These are phyloP conservation scores for Pseudomyrmex sp. DNA, from an alignment of 1,140 invertebrate genomes.

Conservation along the genomic window DNA sequence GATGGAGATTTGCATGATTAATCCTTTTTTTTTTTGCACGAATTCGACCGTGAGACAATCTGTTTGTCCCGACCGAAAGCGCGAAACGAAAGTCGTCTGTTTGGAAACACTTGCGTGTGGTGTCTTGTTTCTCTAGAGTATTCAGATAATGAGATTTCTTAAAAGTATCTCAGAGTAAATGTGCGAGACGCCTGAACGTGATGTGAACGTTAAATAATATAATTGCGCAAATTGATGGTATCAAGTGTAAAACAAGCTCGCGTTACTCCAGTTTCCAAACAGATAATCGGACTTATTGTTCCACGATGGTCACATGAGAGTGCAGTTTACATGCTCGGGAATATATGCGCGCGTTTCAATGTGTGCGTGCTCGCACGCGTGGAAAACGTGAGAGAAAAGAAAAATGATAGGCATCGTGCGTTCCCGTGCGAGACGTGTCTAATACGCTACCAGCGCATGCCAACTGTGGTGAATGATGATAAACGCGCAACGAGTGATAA, in stretches of 20 bases:
- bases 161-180: neutral
- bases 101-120: neutral
- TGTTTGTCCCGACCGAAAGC: neutral
- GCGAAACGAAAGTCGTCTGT: neutral
- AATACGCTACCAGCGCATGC: constrained; percentile 25
- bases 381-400: constrained; percentile 43
- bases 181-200: neutral
- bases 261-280: constrained; percentile 37
- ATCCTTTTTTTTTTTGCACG: neutral
- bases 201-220: constrained; percentile 1
- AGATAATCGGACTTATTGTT: constrained; percentile 28
- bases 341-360: neutral
- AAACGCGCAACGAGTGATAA: constrained; percentile 67
- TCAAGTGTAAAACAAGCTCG: constrained; percentile 24
- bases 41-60: neutral
- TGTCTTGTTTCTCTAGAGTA: too few relatives aligned
- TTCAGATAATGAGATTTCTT: neutral
- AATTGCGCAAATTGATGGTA: constrained; percentile 24
- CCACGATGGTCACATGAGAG: constrained; percentile 34
- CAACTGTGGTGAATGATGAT: constrained; percentile 39
- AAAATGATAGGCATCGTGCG: constrained; percentile 45
- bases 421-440: constrained; percentile 31
- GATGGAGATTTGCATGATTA: constrained; percentile 50
- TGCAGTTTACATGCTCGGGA: neutral
- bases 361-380: neutral